These are phyloP conservation scores for Sabellastarte sp. DNA, from an alignment of 2,888 invertebrate species.

Conservation along the genomic window DNA sequence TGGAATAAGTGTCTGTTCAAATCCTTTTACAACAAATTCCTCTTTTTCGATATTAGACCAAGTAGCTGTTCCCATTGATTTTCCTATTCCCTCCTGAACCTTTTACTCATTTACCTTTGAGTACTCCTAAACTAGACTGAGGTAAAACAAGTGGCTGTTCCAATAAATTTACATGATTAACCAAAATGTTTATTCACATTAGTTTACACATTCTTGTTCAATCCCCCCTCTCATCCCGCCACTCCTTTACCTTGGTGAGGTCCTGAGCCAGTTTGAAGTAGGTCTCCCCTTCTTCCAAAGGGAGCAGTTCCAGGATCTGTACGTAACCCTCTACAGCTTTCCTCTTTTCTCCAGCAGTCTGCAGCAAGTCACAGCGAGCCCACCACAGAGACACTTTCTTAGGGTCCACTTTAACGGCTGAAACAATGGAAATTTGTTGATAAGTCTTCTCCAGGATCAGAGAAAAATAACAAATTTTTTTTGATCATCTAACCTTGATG, in stretches of 20 bases:
- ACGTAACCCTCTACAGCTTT: conserved; percentile 71
- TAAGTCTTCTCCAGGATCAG: neutral
- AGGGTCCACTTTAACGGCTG: conserved; percentile 74
- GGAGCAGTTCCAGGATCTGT: conserved; percentile 66
- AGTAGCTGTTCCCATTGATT: too few relatives aligned
- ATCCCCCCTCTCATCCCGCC: neutral
- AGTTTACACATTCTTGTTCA: too few relatives aligned
- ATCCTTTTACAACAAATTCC: too few relatives aligned
- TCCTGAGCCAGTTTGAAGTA: conserved; percentile 50
- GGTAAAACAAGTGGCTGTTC: too few relatives aligned
- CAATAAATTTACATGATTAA: too few relatives aligned
- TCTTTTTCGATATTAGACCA: too few relatives aligned
- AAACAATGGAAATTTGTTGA: conserved; percentile 9
- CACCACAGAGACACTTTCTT: conserved; percentile 72
- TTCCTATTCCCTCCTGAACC: too few relatives aligned
- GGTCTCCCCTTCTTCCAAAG: conserved; percentile 39
- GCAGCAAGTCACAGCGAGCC: conserved; percentile 72
- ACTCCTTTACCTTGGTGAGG: conserved; percentile 44
- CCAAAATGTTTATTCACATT: too few relatives aligned
- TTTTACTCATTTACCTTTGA: too few relatives aligned
- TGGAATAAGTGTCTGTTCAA: too few relatives aligned
- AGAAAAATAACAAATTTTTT: neutral
- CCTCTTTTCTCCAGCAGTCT: conserved; percentile 67
- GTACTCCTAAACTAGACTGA: too few relatives aligned
- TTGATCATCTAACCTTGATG: too few relatives aligned